Evolutionary conservation across 2,113 vertebrate genomes (phyloP).

Genomic region (Sigmodon hispidus): DNA sequence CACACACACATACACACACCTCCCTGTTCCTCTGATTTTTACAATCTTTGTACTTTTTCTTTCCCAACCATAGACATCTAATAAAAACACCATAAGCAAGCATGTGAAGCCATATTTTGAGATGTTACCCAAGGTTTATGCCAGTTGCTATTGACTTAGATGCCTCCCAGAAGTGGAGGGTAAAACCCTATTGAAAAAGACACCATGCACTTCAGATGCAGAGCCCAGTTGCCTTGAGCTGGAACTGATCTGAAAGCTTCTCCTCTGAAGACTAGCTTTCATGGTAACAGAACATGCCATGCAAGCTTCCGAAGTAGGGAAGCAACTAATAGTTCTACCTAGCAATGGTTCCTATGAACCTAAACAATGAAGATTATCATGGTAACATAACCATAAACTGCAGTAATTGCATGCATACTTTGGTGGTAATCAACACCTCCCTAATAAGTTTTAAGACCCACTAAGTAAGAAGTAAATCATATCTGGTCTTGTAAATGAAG

Average conservation of each 20-base stretch:
- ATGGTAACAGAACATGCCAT: background rate
- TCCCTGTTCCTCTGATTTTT: background rate
- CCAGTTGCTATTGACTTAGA: background rate
- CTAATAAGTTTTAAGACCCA: background rate
- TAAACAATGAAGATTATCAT: background rate
- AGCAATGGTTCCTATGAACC: background rate
- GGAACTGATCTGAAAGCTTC: background rate
- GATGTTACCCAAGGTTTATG: background rate
- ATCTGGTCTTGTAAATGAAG: background rate
- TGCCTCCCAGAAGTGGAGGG: background rate
- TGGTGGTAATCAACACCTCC: background rate
- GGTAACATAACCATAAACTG: background rate
- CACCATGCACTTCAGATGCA: background rate
- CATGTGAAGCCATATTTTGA: background rate
- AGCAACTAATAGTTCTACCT: background rate
- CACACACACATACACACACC: background rate
- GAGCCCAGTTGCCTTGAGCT: no score
- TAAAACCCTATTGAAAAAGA: background rate
- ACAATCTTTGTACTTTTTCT: background rate
- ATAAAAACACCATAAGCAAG: background rate
- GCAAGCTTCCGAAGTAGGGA: background rate
- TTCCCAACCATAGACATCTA: background rate
- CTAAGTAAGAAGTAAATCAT: background rate
- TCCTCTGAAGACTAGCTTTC: no score
- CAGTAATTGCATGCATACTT: background rate